These are phyloP conservation scores for Bubo blakistoni DNA, from an alignment of 2,113 vertebrate species.

Conservation along the genomic window DNA sequence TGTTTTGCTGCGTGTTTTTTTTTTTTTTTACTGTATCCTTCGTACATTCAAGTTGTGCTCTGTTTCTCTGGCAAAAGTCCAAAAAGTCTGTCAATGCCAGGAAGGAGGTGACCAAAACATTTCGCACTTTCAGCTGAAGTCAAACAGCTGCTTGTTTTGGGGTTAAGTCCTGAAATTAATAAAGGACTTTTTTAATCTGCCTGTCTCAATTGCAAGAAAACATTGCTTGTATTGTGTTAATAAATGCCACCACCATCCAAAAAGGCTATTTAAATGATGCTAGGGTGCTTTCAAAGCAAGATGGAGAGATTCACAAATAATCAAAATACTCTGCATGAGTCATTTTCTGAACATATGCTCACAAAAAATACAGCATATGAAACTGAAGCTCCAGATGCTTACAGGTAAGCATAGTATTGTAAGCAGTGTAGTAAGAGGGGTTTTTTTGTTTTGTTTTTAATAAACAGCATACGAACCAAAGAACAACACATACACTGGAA, in stretches of 20 bases:
- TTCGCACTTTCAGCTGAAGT: background rate
- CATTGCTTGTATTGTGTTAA: background rate
- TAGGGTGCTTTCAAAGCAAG: background rate
- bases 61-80: background rate
- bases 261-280: background rate
- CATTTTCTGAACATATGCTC: background rate
- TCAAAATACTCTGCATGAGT: background rate
- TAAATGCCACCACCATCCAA: background rate
- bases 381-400: background rate
- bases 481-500: background rate
- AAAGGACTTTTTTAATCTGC: background rate
- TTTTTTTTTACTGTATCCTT: background rate
- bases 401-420: background rate
- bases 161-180: background rate
- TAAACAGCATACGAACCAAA: background rate
- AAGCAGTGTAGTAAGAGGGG: background rate
- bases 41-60: background rate
- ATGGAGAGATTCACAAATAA: background rate
- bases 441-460: background rate
- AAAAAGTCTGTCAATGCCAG: background rate
- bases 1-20: background rate
- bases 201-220: background rate
- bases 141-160: slow-evolving; percentile 2
- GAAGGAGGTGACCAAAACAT: slow-evolving; percentile 16
- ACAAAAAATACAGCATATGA: background rate